Evolutionary conservation across 1,140 invertebrate genomes (phyloP), one percentile per base, ranked within the genome.

Genomic region (Meloidogyne chitwoodi): DNA sequence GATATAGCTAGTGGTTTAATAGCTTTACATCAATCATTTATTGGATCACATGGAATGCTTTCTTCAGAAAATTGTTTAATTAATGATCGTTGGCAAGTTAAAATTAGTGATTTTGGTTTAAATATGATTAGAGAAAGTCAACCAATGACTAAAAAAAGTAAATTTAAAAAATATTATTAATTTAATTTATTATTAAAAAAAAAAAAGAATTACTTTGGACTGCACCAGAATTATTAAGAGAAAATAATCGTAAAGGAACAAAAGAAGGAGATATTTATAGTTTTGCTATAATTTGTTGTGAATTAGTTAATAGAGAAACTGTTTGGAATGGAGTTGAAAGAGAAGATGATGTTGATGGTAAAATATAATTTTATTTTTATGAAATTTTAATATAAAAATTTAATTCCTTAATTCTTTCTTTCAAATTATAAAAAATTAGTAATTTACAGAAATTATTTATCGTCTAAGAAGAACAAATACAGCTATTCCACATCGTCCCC

Each of bases 1-100:
- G 94, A 96, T 90, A 90, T 96, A 75, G 93, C 95, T 34, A 89
- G 92, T 88, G 65, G 65, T 6, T n/a, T 67, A n/a, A 67, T 67
- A n/a, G 65, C 65, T 22, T n/a, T 67, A 8, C 65, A 67, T 19
- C 5, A 10, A 10, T 67, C 65, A n/a, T 41, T 34, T 67, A 22
- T 67, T 31, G 65, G 22, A 19, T 16, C 29, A 31, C 65, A 67
- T 67, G 65, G 65, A 31, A 31, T 31, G 65, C 65, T 67, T 31
- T 34, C 29, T 2, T 67, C 65, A 10, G 29, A 31, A 19, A 41
- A 31, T 67, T 67, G 65, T 67, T 41, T 67, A 41, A 68, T 68
- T 48, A 68, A 68, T 48, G 67, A 68, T 44, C 67, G 67, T 68
- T 68, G 67, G 67, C 67, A 68, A 56, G 48, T 56, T n/a, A 56